phyloP scores from a whole-genome alignment of 1,140 invertebrate species.

The Pemphigus obesinymphae region DNA sequence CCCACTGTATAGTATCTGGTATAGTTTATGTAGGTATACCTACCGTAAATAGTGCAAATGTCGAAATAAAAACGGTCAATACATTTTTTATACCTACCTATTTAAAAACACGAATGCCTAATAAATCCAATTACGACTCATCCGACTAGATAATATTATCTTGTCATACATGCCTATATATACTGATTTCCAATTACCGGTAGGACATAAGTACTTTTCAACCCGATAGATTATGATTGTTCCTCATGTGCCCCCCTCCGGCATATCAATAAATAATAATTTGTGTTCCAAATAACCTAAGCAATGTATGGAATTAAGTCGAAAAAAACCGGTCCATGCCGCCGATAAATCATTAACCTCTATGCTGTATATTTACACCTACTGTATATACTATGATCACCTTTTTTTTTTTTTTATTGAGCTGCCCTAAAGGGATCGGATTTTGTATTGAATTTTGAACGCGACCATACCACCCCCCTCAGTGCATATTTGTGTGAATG shows the following conservation, averaged over 20 bases:
- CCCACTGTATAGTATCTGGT: too few species aligned
- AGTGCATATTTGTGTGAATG: neutral
- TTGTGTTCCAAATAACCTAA: slow-evolving; percentile 19
- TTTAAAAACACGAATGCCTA: neutral
- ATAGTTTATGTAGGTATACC: too few species aligned
- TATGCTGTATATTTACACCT: slow-evolving; percentile 5
- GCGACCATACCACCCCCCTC: neutral
- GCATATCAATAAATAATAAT: slow-evolving; percentile 31
- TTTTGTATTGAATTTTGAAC: slow-evolving; percentile 26
- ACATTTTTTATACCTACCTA: slow-evolving; percentile 17
- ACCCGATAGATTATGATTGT: slow-evolving; percentile 9
- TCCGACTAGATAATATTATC: neutral
- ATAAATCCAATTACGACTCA: slow-evolving; percentile 5
- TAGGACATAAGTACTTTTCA: neutral
- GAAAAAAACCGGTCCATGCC: slow-evolving; percentile 13
- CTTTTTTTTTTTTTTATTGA: too few species aligned
- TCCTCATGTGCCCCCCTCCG: neutral
- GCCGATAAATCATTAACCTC: slow-evolving; percentile 19
- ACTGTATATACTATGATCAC: slow-evolving; percentile 7
- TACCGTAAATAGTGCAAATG: neutral
- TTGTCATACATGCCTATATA: neutral
- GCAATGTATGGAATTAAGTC: neutral
- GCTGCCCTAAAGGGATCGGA: neutral
- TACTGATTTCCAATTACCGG: slow-evolving; percentile 11
- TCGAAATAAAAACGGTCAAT: neutral